These are phyloP conservation scores for Drosophila silvestris DNA, from an alignment of 2,888 invertebrate genomes.

Conservation along the genomic window DNA sequence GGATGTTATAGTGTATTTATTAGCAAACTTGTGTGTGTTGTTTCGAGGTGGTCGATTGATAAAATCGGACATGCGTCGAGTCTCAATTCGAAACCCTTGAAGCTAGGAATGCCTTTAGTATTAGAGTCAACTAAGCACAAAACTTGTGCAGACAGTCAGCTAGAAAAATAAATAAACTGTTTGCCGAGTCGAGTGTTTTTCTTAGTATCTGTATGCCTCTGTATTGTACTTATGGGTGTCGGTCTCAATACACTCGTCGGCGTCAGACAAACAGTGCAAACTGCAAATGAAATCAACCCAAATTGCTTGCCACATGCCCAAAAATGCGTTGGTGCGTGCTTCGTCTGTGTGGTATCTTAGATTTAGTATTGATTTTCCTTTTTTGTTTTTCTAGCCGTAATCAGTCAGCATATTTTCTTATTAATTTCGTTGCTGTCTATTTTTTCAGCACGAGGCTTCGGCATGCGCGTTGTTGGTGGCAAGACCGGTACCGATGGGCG, in stretches of 20 bases:
- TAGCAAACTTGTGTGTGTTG: not conserved
- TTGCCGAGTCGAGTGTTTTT: constrained; percentile 31
- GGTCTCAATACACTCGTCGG: constrained; percentile 45
- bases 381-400: constrained; percentile 40
- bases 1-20: not conserved
- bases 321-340: constrained; percentile 53
- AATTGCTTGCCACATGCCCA: constrained; percentile 74
- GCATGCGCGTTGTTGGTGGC: constrained; percentile 97
- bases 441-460: constrained; percentile 92
- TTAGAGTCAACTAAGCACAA: constrained; percentile 55
- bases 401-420: constrained; percentile 65
- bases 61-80: constrained; percentile 12
- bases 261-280: constrained; percentile 53
- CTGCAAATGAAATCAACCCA: constrained; percentile 79
- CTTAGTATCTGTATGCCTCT: constrained; percentile 14
- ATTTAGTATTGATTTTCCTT: constrained; percentile 58
- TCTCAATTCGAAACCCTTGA: constrained; percentile 9
- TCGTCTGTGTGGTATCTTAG: constrained; percentile 42
- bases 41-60: not conserved
- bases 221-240: constrained; percentile 28
- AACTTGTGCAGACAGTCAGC: constrained; percentile 26
- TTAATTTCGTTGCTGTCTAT: constrained; percentile 49
- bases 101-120: constrained; percentile 18
- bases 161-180: constrained; percentile 36
- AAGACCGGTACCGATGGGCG: constrained; percentile 94